Percentiles rank a stretch among this genome's conserved stretches.
Conservation (phyloP, 1,140 invertebrate genomes). For the Drosophila kanapiae region DNA sequence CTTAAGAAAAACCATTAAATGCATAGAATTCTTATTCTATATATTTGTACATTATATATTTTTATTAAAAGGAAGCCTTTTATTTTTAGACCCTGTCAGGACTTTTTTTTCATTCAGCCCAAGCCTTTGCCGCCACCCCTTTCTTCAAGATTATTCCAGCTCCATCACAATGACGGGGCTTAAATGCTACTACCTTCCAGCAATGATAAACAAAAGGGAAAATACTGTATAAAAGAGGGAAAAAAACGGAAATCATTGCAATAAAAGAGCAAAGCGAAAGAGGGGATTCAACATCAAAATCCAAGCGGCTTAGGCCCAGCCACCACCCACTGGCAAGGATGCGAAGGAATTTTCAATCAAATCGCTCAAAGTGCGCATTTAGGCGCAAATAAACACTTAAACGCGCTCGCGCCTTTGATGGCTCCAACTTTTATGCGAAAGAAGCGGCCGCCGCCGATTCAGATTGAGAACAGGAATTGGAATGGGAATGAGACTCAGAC, state of each 20-base stretch:
- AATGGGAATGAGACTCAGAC: neutral
- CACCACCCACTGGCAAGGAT: constrained; percentile 3
- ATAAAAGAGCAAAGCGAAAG: constrained; percentile 63
- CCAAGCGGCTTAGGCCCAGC: constrained; percentile 34
- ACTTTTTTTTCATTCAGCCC: neutral
- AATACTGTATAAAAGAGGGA: constrained; percentile 50
- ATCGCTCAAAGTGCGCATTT: constrained; percentile 83
- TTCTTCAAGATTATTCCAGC: neutral
- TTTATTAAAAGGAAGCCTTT: neutral
- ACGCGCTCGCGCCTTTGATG: constrained; percentile 82
- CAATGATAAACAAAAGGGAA: constrained; percentile 45
- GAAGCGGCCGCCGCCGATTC: constrained; percentile 39
- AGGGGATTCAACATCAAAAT: constrained; percentile 56
- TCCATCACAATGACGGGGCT: constrained; percentile 23
- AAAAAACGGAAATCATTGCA: constrained; percentile 63
- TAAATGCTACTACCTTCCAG: constrained; percentile 30
- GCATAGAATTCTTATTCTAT: too few relatives aligned
- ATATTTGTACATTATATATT: neutral
- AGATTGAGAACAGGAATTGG: constrained; percentile 32
- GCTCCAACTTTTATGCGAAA: constrained; percentile 67
- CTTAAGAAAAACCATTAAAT: neutral
- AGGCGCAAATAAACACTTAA: constrained; percentile 83
- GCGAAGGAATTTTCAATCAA: constrained; percentile 77
- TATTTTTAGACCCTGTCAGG: constrained; percentile 1
- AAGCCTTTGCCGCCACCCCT: neutral